Conservation (phyloP, 2,888 invertebrate genomes). For the Campaea margaritaria region DNA sequence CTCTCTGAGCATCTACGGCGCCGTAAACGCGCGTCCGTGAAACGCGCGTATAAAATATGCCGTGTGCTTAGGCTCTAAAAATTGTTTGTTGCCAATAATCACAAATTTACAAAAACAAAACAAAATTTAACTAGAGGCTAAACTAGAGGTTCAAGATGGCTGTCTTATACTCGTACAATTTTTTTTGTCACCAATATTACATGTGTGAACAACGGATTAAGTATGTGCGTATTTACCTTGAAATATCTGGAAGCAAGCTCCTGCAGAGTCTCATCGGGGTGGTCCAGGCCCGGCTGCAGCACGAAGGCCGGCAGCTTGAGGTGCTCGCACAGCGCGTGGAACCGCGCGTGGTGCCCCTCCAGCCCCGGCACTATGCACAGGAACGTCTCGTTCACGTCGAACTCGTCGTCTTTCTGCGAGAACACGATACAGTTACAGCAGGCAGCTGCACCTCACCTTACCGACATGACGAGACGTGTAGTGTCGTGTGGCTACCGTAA, state of each 20-base stretch:
- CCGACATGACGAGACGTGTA: background rate
- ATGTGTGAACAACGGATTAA: background rate
- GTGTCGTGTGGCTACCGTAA: background rate
- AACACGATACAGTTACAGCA: background rate
- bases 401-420: constrained; percentile 3
- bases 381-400: constrained; percentile 2
- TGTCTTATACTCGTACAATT: too few relatives aligned
- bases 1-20: too few relatives aligned
- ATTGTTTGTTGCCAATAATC: too few relatives aligned
- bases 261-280: constrained; percentile 45
- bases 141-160: too few relatives aligned
- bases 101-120: too few relatives aligned
- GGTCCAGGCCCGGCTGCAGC: constrained; percentile 57
- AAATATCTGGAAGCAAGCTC: constrained; percentile 52
- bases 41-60: too few relatives aligned
- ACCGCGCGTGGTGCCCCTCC: constrained; percentile 24
- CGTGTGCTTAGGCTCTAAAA: too few relatives aligned
- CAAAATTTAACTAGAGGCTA: too few relatives aligned
- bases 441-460: background rate
- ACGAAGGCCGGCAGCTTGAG: constrained; percentile 59
- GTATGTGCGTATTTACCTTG: constrained; percentile 34
- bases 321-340: constrained; percentile 49
- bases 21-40: too few relatives aligned
- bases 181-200: too few relatives aligned
- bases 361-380: constrained; percentile 27